Evolutionary conservation across 2,888 invertebrate genomes (phyloP).

Genomic region (Morinoia aosen): DNA sequence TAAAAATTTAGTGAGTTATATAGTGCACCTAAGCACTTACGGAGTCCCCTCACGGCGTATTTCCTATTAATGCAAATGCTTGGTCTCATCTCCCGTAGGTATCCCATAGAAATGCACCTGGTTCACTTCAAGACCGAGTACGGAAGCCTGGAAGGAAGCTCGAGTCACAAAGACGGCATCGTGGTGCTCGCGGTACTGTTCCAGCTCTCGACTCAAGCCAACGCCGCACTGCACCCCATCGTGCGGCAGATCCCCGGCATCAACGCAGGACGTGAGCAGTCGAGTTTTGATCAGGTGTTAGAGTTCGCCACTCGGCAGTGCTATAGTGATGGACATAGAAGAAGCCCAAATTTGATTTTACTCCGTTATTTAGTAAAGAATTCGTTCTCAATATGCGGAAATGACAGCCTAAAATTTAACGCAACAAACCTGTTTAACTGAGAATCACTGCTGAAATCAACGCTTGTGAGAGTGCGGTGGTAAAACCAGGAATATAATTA

Average conservation of each 20-base stretch:
- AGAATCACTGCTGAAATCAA: no score
- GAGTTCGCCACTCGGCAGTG: neutral
- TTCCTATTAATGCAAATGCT: neutral
- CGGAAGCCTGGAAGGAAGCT: slow-evolving; percentile 70
- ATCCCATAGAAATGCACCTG: slow-evolving; percentile 82
- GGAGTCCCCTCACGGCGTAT: no score
- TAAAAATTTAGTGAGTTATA: no score
- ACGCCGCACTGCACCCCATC: neutral
- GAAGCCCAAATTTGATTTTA: neutral
- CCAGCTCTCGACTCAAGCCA: neutral
- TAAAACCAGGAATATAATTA: no score
- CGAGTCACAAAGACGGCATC: neutral
- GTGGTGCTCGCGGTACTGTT: neutral
- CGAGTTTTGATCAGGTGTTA: neutral
- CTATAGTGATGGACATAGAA: slow-evolving; percentile 70
- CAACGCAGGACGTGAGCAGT: neutral
- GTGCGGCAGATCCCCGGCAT: neutral
- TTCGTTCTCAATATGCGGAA: no score
- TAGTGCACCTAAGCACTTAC: no score
- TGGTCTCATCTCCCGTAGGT: neutral
- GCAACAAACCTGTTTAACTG: no score
- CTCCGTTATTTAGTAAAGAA: no score
- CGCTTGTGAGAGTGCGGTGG: no score
- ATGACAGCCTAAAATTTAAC: no score
- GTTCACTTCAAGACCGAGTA: slow-evolving; percentile 80